Conservation (phyloP, 2,113 vertebrate species). For the Colaptes auratus region DNA sequence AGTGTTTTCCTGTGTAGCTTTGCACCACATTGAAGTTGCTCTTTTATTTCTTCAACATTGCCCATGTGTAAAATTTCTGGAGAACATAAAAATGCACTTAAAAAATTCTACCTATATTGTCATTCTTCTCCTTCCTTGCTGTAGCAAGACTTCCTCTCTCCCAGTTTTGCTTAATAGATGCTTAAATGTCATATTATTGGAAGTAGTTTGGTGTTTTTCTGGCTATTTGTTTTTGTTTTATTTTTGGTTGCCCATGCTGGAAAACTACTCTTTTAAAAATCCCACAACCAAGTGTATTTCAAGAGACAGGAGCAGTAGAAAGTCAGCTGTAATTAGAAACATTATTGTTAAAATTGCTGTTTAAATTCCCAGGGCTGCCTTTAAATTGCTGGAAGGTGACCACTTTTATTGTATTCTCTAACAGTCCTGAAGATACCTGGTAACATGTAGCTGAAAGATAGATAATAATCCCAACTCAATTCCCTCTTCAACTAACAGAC, state of each 20-base stretch:
- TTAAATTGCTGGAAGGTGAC: not conserved
- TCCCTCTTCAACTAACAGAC: not conserved
- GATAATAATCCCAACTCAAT: not conserved
- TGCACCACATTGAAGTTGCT: not conserved
- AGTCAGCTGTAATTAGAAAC: not conserved
- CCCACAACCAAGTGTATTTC: not conserved
- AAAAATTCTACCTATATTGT: not conserved
- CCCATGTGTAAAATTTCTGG: constrained; percentile 6
- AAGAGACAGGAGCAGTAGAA: not conserved
- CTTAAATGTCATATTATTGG: not conserved
- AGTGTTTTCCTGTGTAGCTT: constrained; percentile 10
- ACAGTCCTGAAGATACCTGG: not conserved
- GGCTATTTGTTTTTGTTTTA: not conserved
- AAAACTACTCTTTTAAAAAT: not conserved
- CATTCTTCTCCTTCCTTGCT: constrained; percentile 10
- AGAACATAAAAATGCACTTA: not conserved
- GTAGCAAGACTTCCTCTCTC: not conserved
- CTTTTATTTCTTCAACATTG: not conserved
- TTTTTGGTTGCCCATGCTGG: not conserved
- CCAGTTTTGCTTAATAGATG: not conserved
- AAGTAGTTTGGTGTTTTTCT: not conserved
- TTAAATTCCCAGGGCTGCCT: not conserved
- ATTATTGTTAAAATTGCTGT: not conserved
- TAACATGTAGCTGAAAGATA: not conserved
- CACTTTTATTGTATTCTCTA: not conserved